Conservation (phyloP, 2,113 vertebrate genomes). For the Thamnaconus septentrionalis region DNA sequence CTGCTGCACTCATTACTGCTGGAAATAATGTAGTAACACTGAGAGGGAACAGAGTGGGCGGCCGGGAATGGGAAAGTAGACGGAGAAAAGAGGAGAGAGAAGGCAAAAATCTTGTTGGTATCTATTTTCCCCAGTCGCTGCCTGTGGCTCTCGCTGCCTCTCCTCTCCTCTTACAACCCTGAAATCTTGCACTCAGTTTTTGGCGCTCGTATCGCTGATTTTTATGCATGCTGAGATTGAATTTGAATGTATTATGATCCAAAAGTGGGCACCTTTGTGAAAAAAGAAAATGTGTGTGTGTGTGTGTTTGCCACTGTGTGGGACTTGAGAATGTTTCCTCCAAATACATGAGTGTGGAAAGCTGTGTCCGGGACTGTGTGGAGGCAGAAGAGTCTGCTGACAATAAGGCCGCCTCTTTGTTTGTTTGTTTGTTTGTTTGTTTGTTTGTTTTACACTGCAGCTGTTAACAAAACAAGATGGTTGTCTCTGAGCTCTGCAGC, state of each 20-base stretch:
- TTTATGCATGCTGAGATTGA: conserved; percentile 56
- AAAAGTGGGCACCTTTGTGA: conserved; percentile 36
- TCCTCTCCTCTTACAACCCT: conserved; percentile 59
- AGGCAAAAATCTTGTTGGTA: conserved; percentile 51
- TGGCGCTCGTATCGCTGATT: conserved; percentile 62
- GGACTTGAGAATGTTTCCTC: neutral
- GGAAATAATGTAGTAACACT: conserved; percentile 61
- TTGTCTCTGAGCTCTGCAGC: too few species aligned
- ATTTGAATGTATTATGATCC: conserved; percentile 65
- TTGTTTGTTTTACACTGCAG: neutral
- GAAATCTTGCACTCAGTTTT: conserved; percentile 62
- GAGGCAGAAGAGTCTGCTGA: neutral
- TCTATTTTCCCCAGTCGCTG: conserved; percentile 59
- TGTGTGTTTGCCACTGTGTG: conserved; percentile 8
- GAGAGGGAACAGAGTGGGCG: conserved; percentile 11
- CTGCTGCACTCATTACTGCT: conserved; percentile 66
- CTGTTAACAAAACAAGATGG: neutral
- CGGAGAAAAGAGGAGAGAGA: conserved; percentile 20
- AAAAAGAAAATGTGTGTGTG: conserved; percentile 1
- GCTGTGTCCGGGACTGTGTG: too few species aligned
- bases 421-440: too few species aligned
- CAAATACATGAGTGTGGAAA: neutral
- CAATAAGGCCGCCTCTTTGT: too few species aligned
- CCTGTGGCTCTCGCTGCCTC: conserved; percentile 55
- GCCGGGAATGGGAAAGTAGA: conserved; percentile 14